A percentile compares a stretch with the other conserved stretches of the same genome.
These are phyloP conservation scores for Bibio marci DNA, from an alignment of 2,888 invertebrate species.

Conservation along the genomic window DNA sequence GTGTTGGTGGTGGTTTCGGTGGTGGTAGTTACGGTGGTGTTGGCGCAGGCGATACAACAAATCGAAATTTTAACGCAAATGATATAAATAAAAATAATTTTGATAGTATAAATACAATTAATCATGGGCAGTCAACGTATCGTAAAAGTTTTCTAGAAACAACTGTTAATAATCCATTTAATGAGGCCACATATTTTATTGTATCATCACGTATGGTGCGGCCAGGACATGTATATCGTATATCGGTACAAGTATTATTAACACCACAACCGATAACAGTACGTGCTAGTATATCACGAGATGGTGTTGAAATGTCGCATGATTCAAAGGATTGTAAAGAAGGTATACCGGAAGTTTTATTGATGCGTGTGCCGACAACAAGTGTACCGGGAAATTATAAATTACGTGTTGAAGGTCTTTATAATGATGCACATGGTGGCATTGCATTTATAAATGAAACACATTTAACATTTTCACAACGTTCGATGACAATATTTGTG, in stretches of 20 bases:
- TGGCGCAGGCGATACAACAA: background rate
- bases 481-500: constrained; percentile 90
- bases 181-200: constrained; percentile 58
- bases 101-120: background rate
- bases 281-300: constrained; percentile 72
- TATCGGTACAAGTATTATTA: constrained; percentile 68
- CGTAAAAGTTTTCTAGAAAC: constrained; percentile 8
- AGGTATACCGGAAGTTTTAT: constrained; percentile 74
- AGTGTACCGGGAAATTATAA: constrained; percentile 71
- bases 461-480: constrained; percentile 61
- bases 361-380: constrained; percentile 76
- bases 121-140: background rate
- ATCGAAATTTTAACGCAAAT: background rate
- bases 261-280: constrained; percentile 67
- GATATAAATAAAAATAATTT: background rate
- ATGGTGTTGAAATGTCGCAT: constrained; percentile 77
- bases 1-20: too few relatives aligned
- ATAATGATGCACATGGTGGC: constrained; percentile 52
- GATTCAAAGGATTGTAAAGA: constrained; percentile 67
- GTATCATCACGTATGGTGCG: constrained; percentile 82
- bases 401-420: constrained; percentile 64
- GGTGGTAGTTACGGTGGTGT: background rate
- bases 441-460: constrained; percentile 84
- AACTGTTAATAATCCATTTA: constrained; percentile 3
- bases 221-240: constrained; percentile 78